Conservation (phyloP, 2,113 vertebrate genomes). For the Emydura subglobosa region DNA sequence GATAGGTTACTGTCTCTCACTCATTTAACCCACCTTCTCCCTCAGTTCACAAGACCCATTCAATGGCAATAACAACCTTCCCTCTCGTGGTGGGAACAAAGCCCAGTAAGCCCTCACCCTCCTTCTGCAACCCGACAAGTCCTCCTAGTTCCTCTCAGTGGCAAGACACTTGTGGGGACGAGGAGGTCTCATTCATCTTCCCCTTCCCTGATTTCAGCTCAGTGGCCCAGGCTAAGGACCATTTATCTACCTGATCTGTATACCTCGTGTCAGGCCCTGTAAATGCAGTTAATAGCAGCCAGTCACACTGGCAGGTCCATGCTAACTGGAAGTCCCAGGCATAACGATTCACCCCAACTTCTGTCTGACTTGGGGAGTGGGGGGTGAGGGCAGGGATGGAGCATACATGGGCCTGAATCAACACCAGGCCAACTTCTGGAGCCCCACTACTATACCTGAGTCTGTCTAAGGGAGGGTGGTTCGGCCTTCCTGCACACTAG, state of each 20-base stretch:
- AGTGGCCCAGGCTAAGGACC: background rate
- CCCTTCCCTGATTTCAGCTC: background rate
- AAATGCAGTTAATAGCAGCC: background rate
- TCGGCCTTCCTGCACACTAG: background rate
- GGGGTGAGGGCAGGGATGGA: background rate
- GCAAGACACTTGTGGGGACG: fast-evolving
- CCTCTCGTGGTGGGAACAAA: background rate
- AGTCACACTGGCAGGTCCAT: background rate
- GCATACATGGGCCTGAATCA: background rate
- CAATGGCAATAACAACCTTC: background rate
- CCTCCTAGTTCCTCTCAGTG: background rate
- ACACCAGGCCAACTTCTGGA: no score
- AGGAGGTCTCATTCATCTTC: background rate
- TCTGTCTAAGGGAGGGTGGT: background rate
- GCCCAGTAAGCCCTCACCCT: background rate
- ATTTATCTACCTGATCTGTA: background rate
- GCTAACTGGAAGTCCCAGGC: background rate
- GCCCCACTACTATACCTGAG: background rate
- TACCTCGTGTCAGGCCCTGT: background rate
- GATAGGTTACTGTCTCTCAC: background rate
- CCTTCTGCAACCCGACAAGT: background rate
- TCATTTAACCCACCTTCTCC: background rate
- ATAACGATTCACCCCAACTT: no score
- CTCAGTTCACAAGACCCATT: background rate
- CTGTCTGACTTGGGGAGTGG: background rate